Percentiles rank a stretch among this genome's conserved stretches.
These are phyloP conservation scores for Palloptera scutellata DNA, from an alignment of 2,888 invertebrate genomes.

Conservation along the genomic window DNA sequence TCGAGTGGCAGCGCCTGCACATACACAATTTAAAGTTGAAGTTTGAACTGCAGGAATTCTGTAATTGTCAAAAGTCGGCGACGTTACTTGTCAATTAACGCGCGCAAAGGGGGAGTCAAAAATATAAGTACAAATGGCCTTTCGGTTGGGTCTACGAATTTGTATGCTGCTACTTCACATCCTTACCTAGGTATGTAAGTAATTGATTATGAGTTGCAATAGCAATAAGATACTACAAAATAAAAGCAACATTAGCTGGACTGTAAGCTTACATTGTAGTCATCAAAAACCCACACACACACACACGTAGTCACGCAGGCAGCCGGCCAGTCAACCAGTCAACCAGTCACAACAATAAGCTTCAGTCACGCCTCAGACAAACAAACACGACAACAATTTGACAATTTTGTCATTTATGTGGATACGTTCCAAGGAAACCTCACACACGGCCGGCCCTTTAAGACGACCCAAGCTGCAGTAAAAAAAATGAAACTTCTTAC, in stretches of 20 bases:
- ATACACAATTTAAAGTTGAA: too few relatives aligned
- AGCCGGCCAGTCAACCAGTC: background rate
- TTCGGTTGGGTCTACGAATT: too few relatives aligned
- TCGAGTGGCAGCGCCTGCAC: too few relatives aligned
- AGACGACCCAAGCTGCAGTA: background rate
- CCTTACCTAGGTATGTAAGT: too few relatives aligned
- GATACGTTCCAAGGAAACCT: background rate
- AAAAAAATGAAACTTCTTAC: background rate
- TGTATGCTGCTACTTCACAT: too few relatives aligned
- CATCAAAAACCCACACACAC: background rate
- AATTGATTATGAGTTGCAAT: background rate
- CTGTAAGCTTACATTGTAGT: background rate
- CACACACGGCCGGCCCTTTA: background rate
- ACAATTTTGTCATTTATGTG: too few relatives aligned
- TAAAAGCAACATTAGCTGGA: background rate
- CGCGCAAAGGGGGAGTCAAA: background rate
- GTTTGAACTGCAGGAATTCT: background rate
- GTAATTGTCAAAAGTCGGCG: slow-evolving; percentile 18
- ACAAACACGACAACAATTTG: too few relatives aligned
- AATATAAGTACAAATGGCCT: too few relatives aligned
- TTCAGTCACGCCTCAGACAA: slow-evolving; percentile 16
- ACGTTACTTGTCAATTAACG: slow-evolving; percentile 18
- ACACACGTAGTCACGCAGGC: background rate
- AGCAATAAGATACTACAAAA: background rate
- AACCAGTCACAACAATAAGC: background rate